Conservation (phyloP, 2,113 vertebrate species). For the Corynorhinus townsendii region DNA sequence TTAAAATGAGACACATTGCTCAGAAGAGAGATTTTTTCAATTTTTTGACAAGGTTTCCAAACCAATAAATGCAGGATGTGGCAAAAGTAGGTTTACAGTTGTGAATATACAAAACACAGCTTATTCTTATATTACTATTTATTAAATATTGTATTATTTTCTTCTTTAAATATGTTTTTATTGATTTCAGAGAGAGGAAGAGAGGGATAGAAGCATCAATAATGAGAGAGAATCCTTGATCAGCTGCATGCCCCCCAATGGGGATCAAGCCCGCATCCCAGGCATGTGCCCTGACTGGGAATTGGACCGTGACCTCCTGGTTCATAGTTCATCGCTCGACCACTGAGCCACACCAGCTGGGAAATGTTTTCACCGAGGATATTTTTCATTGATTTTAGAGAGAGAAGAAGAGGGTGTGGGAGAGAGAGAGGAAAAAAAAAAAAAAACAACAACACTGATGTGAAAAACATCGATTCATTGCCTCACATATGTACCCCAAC, state of each 20-base stretch:
- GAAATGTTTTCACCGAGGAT: not conserved
- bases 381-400: not conserved
- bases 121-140: not conserved
- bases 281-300: no score
- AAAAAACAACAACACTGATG: not conserved
- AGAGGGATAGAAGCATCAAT: not conserved
- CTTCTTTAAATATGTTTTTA: not conserved
- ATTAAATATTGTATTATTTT: not conserved
- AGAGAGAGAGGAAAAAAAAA: not conserved
- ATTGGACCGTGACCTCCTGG: no score
- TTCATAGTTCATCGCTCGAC: no score
- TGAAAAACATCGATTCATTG: not conserved
- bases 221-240: no score
- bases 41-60: conserved; percentile 4
- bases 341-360: no score
- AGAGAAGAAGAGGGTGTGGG: not conserved
- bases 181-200: not conserved
- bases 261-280: no score
- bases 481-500: not conserved
- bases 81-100: not conserved
- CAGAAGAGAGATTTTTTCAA: not conserved
- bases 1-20: not conserved
- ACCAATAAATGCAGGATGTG: not conserved
- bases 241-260: no score
- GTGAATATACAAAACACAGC: not conserved